These are phyloP conservation scores for Asobara japonica DNA, from an alignment of 1,140 invertebrate species.

Conservation along the genomic window DNA sequence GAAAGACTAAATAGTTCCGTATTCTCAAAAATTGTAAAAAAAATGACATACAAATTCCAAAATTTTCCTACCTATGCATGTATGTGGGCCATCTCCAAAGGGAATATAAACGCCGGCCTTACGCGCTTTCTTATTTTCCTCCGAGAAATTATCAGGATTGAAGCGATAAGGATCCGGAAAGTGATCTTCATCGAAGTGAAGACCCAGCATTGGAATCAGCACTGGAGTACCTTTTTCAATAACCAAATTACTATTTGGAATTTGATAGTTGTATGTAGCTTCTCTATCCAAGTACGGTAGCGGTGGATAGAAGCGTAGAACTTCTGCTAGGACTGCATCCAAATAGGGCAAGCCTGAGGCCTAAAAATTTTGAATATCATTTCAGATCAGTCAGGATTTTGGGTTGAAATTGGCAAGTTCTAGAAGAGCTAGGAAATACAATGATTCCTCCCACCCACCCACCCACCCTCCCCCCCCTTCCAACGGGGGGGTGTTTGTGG, in stretches of 20 bases:
- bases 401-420: not conserved
- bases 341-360: constrained; percentile 36
- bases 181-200: constrained; percentile 62
- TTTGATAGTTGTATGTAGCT: constrained; percentile 55
- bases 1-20: no score
- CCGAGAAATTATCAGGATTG: constrained; percentile 77
- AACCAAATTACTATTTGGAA: constrained; percentile 56
- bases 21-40: no score
- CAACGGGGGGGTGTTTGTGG: no score
- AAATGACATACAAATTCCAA: no score
- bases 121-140: constrained; percentile 60
- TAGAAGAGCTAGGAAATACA: no score
- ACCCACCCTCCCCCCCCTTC: no score
- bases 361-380: constrained; percentile 24
- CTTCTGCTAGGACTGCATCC: constrained; percentile 46
- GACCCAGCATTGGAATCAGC: constrained; percentile 42
- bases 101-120: constrained; percentile 67
- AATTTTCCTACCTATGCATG: constrained; percentile 70
- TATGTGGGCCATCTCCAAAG: constrained; percentile 70
- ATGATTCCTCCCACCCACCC: no score
- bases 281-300: constrained; percentile 68
- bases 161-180: constrained; percentile 63
- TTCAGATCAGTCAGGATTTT: not conserved
- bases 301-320: constrained; percentile 69
- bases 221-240: constrained; percentile 57